phyloP scores from a whole-genome alignment of 2,797 vertebrate species.

The Acanthiza pusilla region DNA sequence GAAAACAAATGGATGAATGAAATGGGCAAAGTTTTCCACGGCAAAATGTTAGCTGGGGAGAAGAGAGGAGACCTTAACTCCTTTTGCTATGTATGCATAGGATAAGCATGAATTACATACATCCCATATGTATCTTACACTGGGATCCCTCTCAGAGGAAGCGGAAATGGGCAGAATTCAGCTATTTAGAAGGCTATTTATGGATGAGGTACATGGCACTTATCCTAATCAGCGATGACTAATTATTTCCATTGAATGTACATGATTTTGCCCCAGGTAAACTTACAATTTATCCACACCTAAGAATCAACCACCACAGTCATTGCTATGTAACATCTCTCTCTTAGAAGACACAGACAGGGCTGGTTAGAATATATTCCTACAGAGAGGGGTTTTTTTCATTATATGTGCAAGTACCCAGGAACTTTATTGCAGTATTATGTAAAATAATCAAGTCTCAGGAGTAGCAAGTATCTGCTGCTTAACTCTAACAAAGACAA shows the following conservation, averaged over 20 bases:
- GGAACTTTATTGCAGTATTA: background rate
- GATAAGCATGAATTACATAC: background rate
- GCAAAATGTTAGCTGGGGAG: background rate
- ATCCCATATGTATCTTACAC: background rate
- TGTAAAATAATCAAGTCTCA: background rate
- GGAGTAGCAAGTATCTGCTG: background rate
- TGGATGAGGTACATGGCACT: background rate
- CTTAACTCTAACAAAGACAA: background rate
- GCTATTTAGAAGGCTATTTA: background rate
- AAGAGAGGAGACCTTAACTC: background rate
- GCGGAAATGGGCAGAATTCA: background rate
- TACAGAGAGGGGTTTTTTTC: accelerated
- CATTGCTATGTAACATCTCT: background rate
- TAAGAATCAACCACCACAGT: background rate
- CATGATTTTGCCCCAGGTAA: background rate
- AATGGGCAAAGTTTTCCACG: background rate
- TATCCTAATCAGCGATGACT: background rate
- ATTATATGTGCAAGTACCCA: background rate
- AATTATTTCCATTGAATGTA: background rate
- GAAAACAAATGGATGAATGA: background rate
- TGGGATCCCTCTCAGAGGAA: background rate
- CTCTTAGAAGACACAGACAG: background rate
- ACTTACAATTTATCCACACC: background rate
- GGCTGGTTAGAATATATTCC: background rate
- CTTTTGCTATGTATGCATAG: background rate